Conservation (phyloP, 2,797 vertebrate genomes). For the Spinibarbus caldwelli region DNA sequence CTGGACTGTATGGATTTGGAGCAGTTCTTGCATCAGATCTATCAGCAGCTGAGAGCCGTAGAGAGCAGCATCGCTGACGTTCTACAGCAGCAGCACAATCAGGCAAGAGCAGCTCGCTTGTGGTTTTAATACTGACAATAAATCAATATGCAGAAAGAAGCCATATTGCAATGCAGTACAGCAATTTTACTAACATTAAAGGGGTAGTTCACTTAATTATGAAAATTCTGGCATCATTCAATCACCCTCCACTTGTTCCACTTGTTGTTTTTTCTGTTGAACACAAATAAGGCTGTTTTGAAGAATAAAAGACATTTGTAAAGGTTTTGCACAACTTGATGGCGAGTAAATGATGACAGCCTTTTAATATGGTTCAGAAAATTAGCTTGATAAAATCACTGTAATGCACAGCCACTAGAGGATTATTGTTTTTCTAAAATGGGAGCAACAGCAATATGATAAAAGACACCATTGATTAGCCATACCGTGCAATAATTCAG, state of each 20-base stretch:
- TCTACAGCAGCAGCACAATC: conserved; percentile 89
- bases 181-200: not conserved
- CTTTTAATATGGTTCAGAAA: too few species aligned
- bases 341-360: not conserved
- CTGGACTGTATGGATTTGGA: conserved; percentile 85
- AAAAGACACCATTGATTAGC: not conserved
- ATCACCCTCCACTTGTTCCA: too few species aligned
- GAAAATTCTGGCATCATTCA: not conserved
- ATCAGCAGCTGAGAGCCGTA: conserved; percentile 89
- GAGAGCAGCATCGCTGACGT: conserved; percentile 95
- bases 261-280: not conserved
- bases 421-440: not conserved
- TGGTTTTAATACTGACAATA: not conserved
- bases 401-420: not conserved
- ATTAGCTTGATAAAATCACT: not conserved
- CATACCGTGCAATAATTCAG: not conserved
- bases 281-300: not conserved
- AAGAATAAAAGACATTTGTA: not conserved
- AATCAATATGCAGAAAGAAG: not conserved
- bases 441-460: not conserved
- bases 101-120: conserved; percentile 70
- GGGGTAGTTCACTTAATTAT: not conserved
- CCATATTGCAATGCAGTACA: not conserved
- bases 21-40: conserved; percentile 89
- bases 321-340: not conserved